Evolutionary conservation across 2,888 invertebrate species (phyloP).

Genomic region (Eupithecia centaureata): DNA sequence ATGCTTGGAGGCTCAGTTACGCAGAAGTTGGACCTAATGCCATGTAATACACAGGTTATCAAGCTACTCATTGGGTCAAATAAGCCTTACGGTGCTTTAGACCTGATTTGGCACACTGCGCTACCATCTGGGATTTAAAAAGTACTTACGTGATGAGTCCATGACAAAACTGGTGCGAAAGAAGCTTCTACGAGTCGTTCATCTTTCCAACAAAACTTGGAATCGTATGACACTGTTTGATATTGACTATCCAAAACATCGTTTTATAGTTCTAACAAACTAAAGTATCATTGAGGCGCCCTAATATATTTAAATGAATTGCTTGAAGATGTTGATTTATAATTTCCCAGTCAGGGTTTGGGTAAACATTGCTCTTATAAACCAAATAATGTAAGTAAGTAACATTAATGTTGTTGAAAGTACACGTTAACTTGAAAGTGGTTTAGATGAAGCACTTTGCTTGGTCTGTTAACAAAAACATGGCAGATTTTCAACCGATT

Average conservation of each 20-base stretch:
- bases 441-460: neutral
- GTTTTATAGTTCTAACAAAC: neutral
- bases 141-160: too few species aligned
- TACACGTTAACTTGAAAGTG: conserved; percentile 7
- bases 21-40: neutral
- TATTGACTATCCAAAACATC: too few species aligned
- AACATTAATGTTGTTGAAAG: conserved; percentile 14
- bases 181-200: too few species aligned
- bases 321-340: conserved; percentile 46
- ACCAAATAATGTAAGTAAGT: conserved; percentile 18
- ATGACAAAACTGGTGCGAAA: too few species aligned
- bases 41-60: neutral
- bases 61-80: neutral
- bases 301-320: conserved; percentile 1
- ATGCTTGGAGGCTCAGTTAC: neutral
- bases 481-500: neutral
- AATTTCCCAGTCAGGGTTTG: conserved; percentile 35
- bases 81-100: neutral
- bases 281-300: neutral
- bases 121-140: too few species aligned
- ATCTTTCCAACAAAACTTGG: too few species aligned
- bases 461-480: conserved; percentile 1
- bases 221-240: too few species aligned
- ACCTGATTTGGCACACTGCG: too few species aligned
- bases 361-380: conserved; percentile 37